Conservation (phyloP, 2,797 vertebrate genomes). For the Amblyraja radiata region DNA sequence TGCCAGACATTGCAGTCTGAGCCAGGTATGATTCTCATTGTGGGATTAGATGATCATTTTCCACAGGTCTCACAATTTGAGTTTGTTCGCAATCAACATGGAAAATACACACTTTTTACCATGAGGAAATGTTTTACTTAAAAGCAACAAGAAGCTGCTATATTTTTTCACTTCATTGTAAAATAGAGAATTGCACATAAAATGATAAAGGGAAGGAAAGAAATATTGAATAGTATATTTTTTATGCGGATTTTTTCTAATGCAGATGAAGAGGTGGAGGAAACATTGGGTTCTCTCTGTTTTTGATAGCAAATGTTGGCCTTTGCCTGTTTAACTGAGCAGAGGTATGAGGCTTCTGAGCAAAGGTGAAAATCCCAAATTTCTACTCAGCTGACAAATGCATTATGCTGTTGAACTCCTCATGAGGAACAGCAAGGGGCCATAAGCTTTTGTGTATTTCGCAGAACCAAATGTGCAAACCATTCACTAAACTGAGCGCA, state of each 20-base stretch:
- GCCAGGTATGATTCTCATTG: neutral
- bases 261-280: neutral
- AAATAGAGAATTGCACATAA: constrained; percentile 12
- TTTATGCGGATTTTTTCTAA: neutral
- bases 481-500: too few species aligned
- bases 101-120: neutral
- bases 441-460: too few species aligned
- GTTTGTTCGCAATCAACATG: neutral
- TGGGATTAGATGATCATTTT: neutral
- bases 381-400: too few species aligned
- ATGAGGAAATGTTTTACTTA: neutral
- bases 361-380: too few species aligned
- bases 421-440: too few species aligned
- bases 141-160: neutral
- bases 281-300: neutral
- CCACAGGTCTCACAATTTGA: neutral
- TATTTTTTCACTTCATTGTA: constrained; percentile 12
- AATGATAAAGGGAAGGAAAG: constrained; percentile 39
- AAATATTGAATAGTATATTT: neutral
- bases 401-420: too few species aligned
- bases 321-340: too few species aligned
- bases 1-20: neutral
- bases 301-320: too few species aligned
- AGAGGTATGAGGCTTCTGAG: too few species aligned
- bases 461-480: too few species aligned